Evolutionary conservation across 2,888 invertebrate genomes (phyloP), one percentile per base, ranked within the genome.

Genomic region (Tryphoninae sp.): DNA sequence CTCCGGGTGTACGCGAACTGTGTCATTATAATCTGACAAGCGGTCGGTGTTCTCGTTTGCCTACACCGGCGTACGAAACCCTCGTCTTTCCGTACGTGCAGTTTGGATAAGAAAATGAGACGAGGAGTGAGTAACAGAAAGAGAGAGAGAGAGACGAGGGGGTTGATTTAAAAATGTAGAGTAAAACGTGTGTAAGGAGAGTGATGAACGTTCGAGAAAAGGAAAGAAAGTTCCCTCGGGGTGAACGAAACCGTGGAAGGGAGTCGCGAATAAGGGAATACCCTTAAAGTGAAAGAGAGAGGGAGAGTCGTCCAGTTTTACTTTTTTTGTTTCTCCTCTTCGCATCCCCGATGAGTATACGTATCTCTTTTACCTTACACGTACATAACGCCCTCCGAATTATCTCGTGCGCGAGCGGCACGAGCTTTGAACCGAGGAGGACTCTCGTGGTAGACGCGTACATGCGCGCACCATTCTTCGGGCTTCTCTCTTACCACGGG

Each of bases 21-120:
- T 80, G 73, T 80, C 80, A 73, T 73, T 77, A 77, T 67, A 72
- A 68, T 73, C 73, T 61, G 78, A 73, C 78, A 67, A 67, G 78
- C 51, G 42, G 61, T 65, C 67, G 72, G 55, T 22, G 45, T 49
- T 51, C 68, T 53, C 23, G 26, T 69, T 62, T 71, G 40, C 53
- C 64, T 64, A 71, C 69, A 71, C 62, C 45, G 55, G 55, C 13
- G 62, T 53, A 13, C 19, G 8, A 16, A 19, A 19, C 45, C 19
- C 19, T 59, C 59, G 11, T 59, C 59, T 26, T 26, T 68, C 9
- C 9, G 8, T 55, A 45, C 64, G 22, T 19, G 9, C 59, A 26
- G 9, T 26, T 16, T 19, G n/a, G 33, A 45, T 55, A 23, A 58
- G 65, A 58, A 40, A 71, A 51, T 49, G 7, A 51, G 26, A 67